Conservation (phyloP, 1,140 invertebrate genomes). For the Philotrypesis tridentata region DNA sequence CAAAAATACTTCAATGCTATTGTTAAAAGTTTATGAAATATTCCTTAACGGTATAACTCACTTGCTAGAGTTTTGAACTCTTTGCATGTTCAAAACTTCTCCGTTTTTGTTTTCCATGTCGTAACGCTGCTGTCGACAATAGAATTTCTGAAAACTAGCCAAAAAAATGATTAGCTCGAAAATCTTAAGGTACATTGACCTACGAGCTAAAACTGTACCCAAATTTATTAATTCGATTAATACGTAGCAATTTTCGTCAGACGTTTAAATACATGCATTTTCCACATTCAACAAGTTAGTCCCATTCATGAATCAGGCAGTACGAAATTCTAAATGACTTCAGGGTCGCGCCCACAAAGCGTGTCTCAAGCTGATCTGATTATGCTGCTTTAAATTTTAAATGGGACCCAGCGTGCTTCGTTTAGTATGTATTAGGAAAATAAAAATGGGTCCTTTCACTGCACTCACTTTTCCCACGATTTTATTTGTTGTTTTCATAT, state of each 20-base stretch:
- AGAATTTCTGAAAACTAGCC: background rate
- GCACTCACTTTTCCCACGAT: too few species aligned
- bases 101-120: slow-evolving; percentile 62
- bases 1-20: too few species aligned
- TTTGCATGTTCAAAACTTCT: slow-evolving; percentile 63
- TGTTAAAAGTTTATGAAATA: too few species aligned
- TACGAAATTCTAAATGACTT: background rate
- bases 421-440: too few species aligned
- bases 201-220: background rate
- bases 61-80: slow-evolving; percentile 60
- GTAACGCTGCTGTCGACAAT: background rate
- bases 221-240: too few species aligned
- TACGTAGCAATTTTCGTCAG: too few species aligned
- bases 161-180: background rate
- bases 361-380: background rate
- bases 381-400: background rate
- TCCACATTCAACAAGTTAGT: background rate
- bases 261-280: too few species aligned
- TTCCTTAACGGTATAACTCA: slow-evolving; percentile 46
- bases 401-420: background rate
- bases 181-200: background rate
- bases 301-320: background rate
- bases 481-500: too few species aligned
- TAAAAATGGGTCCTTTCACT: too few species aligned
- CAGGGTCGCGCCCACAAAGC: background rate